Percentiles rank a stretch among this genome's conserved stretches.
These are phyloP conservation scores for Adelosebastes latens DNA, from an alignment of 2,797 vertebrate genomes.

Conservation along the genomic window DNA sequence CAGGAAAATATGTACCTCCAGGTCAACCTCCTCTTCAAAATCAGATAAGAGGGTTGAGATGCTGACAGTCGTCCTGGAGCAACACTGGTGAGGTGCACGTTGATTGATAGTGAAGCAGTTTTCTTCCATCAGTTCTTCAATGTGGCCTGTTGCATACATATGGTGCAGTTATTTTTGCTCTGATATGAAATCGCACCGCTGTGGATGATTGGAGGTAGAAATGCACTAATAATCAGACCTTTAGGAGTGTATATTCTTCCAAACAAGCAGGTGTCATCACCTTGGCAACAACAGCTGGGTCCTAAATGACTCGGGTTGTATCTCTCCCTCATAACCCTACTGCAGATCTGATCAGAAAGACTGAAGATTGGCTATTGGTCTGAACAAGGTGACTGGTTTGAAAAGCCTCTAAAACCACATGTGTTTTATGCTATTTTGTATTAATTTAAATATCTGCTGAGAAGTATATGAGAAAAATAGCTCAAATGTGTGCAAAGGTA, in stretches of 20 bases:
- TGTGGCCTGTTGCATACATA: not conserved
- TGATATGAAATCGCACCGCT: not conserved
- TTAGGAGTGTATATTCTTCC: not conserved
- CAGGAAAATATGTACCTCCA: constrained; percentile 7
- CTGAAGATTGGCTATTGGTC: no score
- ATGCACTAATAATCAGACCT: not conserved
- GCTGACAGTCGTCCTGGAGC: not conserved
- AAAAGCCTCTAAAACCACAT: not conserved
- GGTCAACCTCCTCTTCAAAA: constrained; percentile 1
- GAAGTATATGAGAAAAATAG: not conserved
- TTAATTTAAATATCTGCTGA: not conserved
- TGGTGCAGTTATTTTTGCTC: not conserved
- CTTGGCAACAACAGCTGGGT: not conserved
- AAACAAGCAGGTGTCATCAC: not conserved
- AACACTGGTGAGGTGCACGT: not conserved
- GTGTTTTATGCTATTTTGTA: not conserved
- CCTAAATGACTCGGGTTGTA: not conserved
- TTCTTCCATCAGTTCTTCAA: not conserved
- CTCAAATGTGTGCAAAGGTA: not conserved
- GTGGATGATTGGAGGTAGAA: not conserved
- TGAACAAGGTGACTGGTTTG: no score
- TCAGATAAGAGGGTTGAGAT: constrained; percentile 1
- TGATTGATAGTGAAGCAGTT: not conserved
- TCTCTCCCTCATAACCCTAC: not conserved
- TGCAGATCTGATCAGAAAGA: not conserved